These are phyloP conservation scores for Percina caprodes DNA, from an alignment of 2,113 vertebrate genomes.

Conservation along the genomic window DNA sequence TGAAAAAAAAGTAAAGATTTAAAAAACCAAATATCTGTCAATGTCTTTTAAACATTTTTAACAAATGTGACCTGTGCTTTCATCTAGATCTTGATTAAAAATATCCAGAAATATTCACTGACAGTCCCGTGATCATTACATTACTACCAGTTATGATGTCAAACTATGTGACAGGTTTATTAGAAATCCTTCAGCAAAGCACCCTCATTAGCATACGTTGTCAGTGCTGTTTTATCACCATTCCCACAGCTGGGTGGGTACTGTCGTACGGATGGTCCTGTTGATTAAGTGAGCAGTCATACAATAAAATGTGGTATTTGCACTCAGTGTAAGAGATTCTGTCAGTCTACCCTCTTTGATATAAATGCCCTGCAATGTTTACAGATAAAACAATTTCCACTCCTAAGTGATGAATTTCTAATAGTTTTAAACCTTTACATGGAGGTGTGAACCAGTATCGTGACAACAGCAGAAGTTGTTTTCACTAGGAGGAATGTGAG, in stretches of 20 bases:
- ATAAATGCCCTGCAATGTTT: too few relatives aligned
- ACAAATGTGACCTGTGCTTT: too few relatives aligned
- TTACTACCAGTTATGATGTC: neutral
- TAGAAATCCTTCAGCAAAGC: neutral
- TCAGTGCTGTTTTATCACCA: slow-evolving; percentile 19
- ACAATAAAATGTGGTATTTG: neutral
- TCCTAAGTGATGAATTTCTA: neutral
- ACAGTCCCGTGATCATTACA: neutral
- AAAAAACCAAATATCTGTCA: too few relatives aligned
- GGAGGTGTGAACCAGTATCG: neutral
- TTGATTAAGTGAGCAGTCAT: slow-evolving; percentile 31
- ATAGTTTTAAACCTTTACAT: neutral
- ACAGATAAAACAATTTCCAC: too few relatives aligned
- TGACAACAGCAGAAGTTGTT: neutral
- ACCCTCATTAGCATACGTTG: neutral
- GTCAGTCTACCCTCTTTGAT: neutral
- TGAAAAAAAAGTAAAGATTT: neutral
- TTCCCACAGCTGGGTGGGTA: slow-evolving; percentile 45
- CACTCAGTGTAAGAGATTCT: neutral
- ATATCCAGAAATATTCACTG: neutral
- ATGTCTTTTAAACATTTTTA: too few relatives aligned
- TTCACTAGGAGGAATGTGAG: neutral
- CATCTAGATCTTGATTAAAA: neutral
- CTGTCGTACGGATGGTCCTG: slow-evolving; percentile 28
- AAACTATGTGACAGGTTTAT: neutral